A percentile compares a stretch with the other conserved stretches of the same genome.
phyloP scores from a whole-genome alignment of 2,113 vertebrate species.

The Etheostoma cragini region DNA sequence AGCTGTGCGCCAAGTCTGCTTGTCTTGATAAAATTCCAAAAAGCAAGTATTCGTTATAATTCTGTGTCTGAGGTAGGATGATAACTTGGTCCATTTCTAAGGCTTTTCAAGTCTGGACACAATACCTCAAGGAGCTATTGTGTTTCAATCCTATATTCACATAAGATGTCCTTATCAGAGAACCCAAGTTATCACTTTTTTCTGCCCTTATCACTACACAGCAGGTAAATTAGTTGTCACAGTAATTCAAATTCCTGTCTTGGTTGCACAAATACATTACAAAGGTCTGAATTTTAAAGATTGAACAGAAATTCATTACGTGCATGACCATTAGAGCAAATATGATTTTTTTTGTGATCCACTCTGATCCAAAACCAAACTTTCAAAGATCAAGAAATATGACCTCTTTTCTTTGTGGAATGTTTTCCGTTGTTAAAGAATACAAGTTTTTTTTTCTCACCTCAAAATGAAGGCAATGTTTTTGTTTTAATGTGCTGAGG shows the following conservation, averaged over 20 bases:
- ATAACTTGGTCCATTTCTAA: conserved; percentile 5
- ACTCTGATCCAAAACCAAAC: not conserved
- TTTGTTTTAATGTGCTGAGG: not conserved
- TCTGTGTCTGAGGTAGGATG: not conserved
- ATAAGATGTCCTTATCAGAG: not conserved
- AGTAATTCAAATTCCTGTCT: not conserved
- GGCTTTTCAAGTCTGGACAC: not conserved
- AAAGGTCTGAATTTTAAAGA: not conserved
- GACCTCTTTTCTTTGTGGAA: not conserved
- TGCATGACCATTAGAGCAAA: not conserved
- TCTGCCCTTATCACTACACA: not conserved
- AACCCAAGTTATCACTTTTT: not conserved
- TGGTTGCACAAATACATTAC: not conserved
- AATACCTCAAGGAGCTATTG: not conserved
- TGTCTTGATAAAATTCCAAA: conserved; percentile 28
- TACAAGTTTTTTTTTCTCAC: not conserved
- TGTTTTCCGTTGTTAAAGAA: not conserved
- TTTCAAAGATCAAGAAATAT: not conserved
- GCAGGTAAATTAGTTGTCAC: not conserved
- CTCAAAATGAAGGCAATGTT: no score
- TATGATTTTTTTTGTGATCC: not conserved
- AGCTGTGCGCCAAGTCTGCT: conserved; percentile 6
- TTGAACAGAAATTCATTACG: not conserved
- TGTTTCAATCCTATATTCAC: not conserved
- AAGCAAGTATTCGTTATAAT: conserved; percentile 11